These are phyloP conservation scores for Pomacea maculata DNA, from an alignment of 1,140 invertebrate species.

Conservation along the genomic window DNA sequence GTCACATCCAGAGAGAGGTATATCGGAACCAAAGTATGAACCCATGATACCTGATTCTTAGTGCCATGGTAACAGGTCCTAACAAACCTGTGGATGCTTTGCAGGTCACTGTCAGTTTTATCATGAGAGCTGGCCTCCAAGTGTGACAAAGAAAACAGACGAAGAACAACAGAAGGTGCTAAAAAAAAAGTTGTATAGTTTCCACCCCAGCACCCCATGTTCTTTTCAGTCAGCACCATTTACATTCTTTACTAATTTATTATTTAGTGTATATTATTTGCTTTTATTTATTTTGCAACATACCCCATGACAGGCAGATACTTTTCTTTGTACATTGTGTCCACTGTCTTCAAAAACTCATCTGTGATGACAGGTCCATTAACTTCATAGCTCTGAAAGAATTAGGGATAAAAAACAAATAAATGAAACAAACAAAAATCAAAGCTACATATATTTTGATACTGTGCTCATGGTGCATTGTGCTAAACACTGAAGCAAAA, in stretches of 20 bases:
- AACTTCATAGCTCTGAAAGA: constrained; percentile 41
- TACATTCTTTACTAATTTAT: neutral
- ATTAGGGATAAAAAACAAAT: neutral
- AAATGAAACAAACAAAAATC: too few relatives aligned
- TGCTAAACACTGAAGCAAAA: too few relatives aligned
- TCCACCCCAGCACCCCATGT: neutral
- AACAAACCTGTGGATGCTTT: too few relatives aligned
- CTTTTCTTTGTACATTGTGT: constrained; percentile 39
- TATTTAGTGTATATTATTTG: neutral
- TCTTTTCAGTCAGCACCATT: neutral
- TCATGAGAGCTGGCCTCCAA: neutral
- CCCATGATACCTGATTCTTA: too few relatives aligned
- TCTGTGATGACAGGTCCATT: constrained; percentile 44
- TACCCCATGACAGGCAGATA: constrained; percentile 44
- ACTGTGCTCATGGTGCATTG: too few relatives aligned
- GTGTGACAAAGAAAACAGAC: too few relatives aligned
- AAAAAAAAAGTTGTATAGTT: neutral
- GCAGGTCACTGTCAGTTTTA: too few relatives aligned
- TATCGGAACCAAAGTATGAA: too few relatives aligned
- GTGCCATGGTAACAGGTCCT: too few relatives aligned
- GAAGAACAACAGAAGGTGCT: neutral
- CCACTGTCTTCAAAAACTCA: constrained; percentile 39
- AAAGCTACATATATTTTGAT: too few relatives aligned
- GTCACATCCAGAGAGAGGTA: too few relatives aligned
- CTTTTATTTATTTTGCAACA: neutral